Conservation (phyloP, 2,888 invertebrate genomes). For the Mongoloraphidia duomilia region DNA sequence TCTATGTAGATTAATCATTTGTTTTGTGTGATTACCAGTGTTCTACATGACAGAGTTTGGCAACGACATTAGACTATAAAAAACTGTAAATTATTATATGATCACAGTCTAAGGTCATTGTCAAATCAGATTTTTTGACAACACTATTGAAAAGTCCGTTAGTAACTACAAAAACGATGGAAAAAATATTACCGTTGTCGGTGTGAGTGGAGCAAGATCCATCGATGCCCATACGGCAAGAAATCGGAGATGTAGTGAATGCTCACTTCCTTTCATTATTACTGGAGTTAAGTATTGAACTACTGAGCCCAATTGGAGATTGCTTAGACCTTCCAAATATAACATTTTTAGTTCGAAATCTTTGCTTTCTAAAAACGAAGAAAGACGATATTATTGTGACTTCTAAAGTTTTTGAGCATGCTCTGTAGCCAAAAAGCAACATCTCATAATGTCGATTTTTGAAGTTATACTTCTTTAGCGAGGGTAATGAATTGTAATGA, state of each 20-base stretch:
- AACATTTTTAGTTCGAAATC: slow-evolving; percentile 53
- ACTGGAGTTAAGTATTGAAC: slow-evolving; percentile 36
- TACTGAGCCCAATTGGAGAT: slow-evolving; percentile 43
- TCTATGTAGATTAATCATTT: too few species aligned
- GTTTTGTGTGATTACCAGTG: too few species aligned
- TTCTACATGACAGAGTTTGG: too few species aligned
- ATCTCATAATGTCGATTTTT: too few species aligned
- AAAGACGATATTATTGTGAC: background rate
- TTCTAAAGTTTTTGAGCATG: too few species aligned
- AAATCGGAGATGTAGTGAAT: slow-evolving; percentile 44
- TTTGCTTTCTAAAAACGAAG: slow-evolving; percentile 37
- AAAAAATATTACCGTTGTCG: slow-evolving; percentile 30
- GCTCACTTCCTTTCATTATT: slow-evolving; percentile 28
- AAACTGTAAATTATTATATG: too few species aligned
- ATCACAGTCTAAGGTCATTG: too few species aligned
- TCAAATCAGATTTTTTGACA: slow-evolving; percentile 3
- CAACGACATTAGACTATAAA: too few species aligned
- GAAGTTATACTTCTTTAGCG: too few species aligned
- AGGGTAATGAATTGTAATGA: too few species aligned
- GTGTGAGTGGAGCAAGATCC: slow-evolving; percentile 33
- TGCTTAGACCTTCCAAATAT: slow-evolving; percentile 56
- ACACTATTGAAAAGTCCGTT: background rate
- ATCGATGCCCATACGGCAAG: slow-evolving; percentile 50
- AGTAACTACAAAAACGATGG: background rate
- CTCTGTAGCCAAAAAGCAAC: too few species aligned